Conservation (phyloP, 2,113 vertebrate species). For the Atrichornis clamosus region DNA sequence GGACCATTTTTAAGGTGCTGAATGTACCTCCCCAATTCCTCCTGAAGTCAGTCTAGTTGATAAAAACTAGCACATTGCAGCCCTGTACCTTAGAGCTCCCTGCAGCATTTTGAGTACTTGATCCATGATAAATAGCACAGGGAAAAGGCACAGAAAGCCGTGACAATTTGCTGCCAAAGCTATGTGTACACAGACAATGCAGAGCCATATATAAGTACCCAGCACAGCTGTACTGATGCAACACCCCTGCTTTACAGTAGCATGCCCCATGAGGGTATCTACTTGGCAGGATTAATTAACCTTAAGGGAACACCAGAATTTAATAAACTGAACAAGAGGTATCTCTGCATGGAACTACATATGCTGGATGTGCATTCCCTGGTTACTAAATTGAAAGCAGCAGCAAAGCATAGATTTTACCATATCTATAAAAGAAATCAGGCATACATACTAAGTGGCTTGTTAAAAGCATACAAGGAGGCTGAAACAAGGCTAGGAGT, state of each 20-base stretch:
- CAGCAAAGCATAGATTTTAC: conserved; percentile 42
- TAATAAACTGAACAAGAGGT: conserved; percentile 49
- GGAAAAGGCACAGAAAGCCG: background rate
- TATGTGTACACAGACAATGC: background rate
- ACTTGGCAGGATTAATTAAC: conserved; percentile 53
- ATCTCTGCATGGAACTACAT: conserved; percentile 53
- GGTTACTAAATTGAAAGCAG: conserved; percentile 52
- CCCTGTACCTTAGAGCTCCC: background rate
- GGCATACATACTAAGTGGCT: conserved; percentile 57
- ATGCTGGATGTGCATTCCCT: conserved; percentile 11
- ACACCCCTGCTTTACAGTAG: background rate
- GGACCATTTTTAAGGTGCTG: background rate
- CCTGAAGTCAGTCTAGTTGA: background rate
- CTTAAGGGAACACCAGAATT: conserved; percentile 47
- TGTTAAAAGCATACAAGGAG: conserved; percentile 57
- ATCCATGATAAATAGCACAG: background rate
- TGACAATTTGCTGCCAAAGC: background rate
- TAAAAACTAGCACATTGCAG: background rate
- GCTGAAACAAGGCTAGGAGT: conserved; percentile 52
- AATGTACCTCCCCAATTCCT: background rate
- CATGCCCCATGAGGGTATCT: background rate
- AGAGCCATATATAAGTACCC: background rate
- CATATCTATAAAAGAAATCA: conserved; percentile 50
- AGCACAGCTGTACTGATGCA: background rate
- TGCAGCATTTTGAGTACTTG: background rate